Percentiles rank a stretch among this genome's conserved stretches.
Evolutionary conservation across 1,140 invertebrate species (phyloP).

Genomic region (Mycetomoellerius zeteki): DNA sequence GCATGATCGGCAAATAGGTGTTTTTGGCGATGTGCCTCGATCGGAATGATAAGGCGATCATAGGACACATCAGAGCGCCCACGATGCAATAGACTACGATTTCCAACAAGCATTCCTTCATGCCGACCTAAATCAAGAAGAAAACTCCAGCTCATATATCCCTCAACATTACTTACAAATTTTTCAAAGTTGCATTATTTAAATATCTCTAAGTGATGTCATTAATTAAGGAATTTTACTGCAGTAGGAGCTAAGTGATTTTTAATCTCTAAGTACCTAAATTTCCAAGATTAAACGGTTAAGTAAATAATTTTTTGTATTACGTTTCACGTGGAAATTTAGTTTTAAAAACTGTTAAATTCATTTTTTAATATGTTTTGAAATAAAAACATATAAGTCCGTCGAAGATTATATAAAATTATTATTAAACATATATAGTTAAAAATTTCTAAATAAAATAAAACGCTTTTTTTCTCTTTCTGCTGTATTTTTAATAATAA

Average conservation of each 20-base stretch:
- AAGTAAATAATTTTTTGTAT: background rate
- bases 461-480: background rate
- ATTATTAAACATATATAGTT: too few relatives aligned
- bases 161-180: background rate
- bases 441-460: background rate
- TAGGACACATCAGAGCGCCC: slow-evolving; percentile 85
- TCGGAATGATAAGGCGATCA: slow-evolving; percentile 87
- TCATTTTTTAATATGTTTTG: background rate
- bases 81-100: slow-evolving; percentile 81
- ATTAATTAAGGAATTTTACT: background rate
- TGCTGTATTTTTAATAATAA: background rate
- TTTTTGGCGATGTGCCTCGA: slow-evolving; percentile 85
- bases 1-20: slow-evolving; percentile 85
- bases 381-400: too few relatives aligned
- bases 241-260: background rate
- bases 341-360: background rate
- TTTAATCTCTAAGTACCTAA: background rate
- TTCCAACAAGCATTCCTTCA: slow-evolving; percentile 83
- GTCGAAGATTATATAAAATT: too few relatives aligned
- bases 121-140: slow-evolving; percentile 76
- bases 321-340: background rate
- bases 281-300: background rate
- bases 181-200: background rate
- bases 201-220: too few relatives aligned
- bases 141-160: background rate